Evolutionary conservation across 2,113 vertebrate species (phyloP).

Genomic region (Rostratula benghalensis): DNA sequence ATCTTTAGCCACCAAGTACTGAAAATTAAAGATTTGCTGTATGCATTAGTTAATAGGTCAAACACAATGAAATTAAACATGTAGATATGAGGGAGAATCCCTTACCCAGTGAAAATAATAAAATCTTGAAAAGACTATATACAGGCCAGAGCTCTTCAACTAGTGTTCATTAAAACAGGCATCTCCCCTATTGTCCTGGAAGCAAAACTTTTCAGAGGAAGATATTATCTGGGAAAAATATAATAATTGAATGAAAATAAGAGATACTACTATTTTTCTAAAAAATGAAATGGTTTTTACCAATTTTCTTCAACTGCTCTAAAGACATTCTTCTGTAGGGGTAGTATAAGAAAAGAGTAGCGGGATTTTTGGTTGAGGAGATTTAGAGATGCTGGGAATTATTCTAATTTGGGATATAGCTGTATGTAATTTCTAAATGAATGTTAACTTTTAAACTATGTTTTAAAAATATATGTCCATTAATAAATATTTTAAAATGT

Average conservation of each 20-base stretch:
- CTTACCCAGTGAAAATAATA: not conserved
- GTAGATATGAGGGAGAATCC: not conserved
- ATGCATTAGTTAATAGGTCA: constrained; percentile 10
- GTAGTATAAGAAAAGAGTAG: not conserved
- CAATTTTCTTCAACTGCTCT: not conserved
- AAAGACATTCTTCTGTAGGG: not conserved
- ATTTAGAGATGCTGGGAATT: not conserved
- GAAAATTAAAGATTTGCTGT: not conserved
- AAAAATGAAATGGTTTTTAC: not conserved
- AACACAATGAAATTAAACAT: not conserved
- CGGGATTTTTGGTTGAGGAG: not conserved
- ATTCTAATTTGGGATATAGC: not conserved
- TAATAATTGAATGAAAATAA: not conserved
- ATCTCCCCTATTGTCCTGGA: not conserved
- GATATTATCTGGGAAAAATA: not conserved
- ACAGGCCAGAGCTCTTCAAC: not conserved
- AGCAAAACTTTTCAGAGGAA: not conserved
- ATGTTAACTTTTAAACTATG: not conserved
- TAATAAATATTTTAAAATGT: fast-evolving
- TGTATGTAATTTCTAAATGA: not conserved
- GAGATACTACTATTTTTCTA: not conserved
- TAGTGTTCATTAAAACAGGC: not conserved
- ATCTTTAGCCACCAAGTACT: not conserved
- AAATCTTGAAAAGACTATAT: not conserved
- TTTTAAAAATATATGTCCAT: not conserved